Base-by-base conservation (phyloP, 2,797 vertebrate species). In the Xenops minutus region DNA sequence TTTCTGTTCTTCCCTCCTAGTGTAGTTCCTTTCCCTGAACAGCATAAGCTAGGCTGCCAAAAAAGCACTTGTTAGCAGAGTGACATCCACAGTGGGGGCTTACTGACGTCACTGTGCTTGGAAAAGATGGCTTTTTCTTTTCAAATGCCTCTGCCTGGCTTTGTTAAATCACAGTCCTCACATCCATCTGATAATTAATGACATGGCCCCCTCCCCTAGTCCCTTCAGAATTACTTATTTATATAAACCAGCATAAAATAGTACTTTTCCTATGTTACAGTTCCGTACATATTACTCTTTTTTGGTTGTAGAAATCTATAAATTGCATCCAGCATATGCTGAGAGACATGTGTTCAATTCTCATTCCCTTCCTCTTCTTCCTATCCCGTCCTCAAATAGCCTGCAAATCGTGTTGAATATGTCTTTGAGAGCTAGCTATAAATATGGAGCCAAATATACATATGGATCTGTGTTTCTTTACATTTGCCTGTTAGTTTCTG, bases 31-130 rank as follows among this genome's bases (percentile, higher is more conserved):
- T 66, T 88, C 46, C 73, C 58, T 88, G 66, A 86, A 11, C 88
- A 86, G 66, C 76, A 78, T 54, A 68, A 88, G 69, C 54, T 78
- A 63, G 80, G 69, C 73, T 95, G 86, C 86, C 84, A 88, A 48
- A 93, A 89, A 91, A 74, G 22, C 46, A 56, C 89, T 92, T 93
- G 82, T 91, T 79, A 88, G 87, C 78, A 77, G 6, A 56, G 77
- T 3, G 20, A 5, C 64, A 23, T 85, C 44, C 81, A 71, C 68
- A 64, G 68, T 21, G 76, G 76, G 75, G 48, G 61, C 39, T 92
- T 71, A 8, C 79, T 61, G 54, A 72, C 6, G 9, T 93, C 76
- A 89, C 22, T 83, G 54, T 37, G 32, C 85, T 80, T 58, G 61
- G 66, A 75, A 72, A 92, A 78, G 37, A 43, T 36, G 68, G 3